Evolutionary conservation across 1,140 invertebrate genomes (phyloP), one percentile per base, ranked within the genome.

Genomic region (Drosophila bocki): DNA sequence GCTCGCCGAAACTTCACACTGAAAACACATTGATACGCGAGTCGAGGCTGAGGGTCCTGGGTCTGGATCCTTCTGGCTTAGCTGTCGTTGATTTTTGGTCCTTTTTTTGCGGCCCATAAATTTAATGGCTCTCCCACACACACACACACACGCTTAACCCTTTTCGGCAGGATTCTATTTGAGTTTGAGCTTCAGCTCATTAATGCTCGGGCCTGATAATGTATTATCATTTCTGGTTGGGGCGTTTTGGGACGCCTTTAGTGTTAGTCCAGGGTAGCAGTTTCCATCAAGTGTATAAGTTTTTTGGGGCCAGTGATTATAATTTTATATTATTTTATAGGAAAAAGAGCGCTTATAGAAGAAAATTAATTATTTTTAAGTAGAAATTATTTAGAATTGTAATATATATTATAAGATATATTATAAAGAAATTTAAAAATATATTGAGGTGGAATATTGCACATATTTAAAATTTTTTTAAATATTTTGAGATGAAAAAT

Each of bases 61-160:
- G 47, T 50, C 35, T 33, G 26, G 7, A 2, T 50, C 59, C 61
- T 63, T 67, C 70, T 69, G 80, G 70, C 75, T 69, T 65, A 67
- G 76, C 63, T 74, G 78, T 79, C 70, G 80, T 83, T 87, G 83
- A 86, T 80, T 82, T 82, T 82, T 80, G 79, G 79, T 78, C 80
- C 83, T 77, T 87, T 87, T 85, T 88, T 64, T 78, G 83, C 65
- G 77, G 77, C 71, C 82, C 83, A 87, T 87, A 87, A 87, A 87
- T 88, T 88, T 88, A 74, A 88, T 83, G 80, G 71, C 72, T 62
- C 77, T 74, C 33, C 56, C 45, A 45, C 54, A 68, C 37, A 61
- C 61, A 60, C 61, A 60, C 54, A 72, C 35, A 50, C 57, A 50
- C 26, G 45, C 17, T 33, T 60, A 63, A 47, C 74, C 75, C 75